A percentile compares a stretch with the other conserved stretches of the same genome.
These are phyloP conservation scores for Drusus annulatus DNA, from an alignment of 1,140 invertebrate species.

Conservation along the genomic window DNA sequence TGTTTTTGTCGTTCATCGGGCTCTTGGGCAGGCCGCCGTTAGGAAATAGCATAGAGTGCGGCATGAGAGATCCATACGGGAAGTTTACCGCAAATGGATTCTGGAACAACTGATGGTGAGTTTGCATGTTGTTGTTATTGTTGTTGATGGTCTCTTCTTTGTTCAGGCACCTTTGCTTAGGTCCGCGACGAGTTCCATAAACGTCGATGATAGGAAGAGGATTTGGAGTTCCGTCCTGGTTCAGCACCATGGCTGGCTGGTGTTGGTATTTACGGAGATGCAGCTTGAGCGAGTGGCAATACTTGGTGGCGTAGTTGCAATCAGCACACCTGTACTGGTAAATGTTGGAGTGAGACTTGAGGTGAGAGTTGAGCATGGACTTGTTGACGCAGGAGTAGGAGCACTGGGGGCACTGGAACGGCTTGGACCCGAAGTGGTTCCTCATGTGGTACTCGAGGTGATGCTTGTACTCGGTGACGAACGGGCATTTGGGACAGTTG, in stretches of 20 bases:
- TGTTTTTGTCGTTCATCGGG: neutral
- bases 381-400: conserved; percentile 97
- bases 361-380: conserved; percentile 98
- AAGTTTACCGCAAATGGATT: conserved; percentile 67
- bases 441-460: conserved; percentile 97
- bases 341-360: conserved; percentile 97
- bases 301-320: conserved; percentile 98
- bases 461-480: conserved; percentile 99
- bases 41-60: conserved; percentile 68
- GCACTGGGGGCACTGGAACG: conserved; percentile 96
- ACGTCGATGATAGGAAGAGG: conserved; percentile 91
- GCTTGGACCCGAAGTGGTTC: conserved; percentile 96
- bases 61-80: conserved; percentile 66
- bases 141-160: conserved; percentile 61
- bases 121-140: conserved; percentile 57
- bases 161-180: conserved; percentile 76
- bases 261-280: conserved; percentile 95
- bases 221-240: conserved; percentile 90
- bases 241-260: conserved; percentile 87
- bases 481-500: conserved; percentile 92
- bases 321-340: conserved; percentile 97
- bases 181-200: conserved; percentile 89
- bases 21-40: conserved; percentile 64
- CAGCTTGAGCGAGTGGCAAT: conserved; percentile 97
- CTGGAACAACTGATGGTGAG: conserved; percentile 65